These are phyloP conservation scores for Aproaerema taeniolella DNA, from an alignment of 2,888 invertebrate genomes.

Conservation along the genomic window DNA sequence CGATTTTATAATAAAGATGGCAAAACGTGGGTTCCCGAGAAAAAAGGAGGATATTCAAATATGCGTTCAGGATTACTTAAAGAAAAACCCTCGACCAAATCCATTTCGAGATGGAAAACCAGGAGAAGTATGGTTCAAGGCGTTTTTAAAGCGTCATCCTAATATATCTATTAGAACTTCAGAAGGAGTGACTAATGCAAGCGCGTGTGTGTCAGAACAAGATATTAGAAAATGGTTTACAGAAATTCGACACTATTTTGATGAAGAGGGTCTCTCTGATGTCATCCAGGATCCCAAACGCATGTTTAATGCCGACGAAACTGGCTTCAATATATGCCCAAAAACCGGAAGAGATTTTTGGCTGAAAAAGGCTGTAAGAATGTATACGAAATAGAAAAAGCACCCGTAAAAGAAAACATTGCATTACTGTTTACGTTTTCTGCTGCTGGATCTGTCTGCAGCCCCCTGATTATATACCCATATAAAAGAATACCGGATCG, in stretches of 20 bases:
- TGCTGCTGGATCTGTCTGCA: not conserved
- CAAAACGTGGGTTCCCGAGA: conserved; percentile 9
- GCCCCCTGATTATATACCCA: not conserved
- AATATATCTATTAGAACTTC: conserved; percentile 14
- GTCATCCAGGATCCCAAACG: conserved; percentile 4
- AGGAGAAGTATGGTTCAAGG: conserved; percentile 19
- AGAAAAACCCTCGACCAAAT: conserved; percentile 12
- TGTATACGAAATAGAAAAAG: conserved; percentile 16
- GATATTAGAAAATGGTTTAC: conserved; percentile 23
- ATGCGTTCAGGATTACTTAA: conserved; percentile 9
- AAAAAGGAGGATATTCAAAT: conserved; percentile 7
- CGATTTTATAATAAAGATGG: conserved; percentile 2
- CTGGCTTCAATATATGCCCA: conserved; percentile 14
- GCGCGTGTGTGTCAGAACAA: conserved; percentile 21
- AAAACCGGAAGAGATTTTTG: conserved; percentile 17
- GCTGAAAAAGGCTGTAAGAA: conserved; percentile 18
- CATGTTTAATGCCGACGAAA: conserved; percentile 12
- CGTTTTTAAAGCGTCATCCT: conserved; percentile 20
- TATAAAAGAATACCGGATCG: not conserved
- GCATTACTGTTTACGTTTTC: not conserved
- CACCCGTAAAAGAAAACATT: not conserved
- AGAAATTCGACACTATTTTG: conserved; percentile 9
- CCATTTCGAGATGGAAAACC: conserved; percentile 16
- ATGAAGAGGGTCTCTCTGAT: not conserved
- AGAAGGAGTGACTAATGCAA: conserved; percentile 21